phyloP scores from a whole-genome alignment of 2,113 vertebrate genomes.

The Rhombomys opimus region DNA sequence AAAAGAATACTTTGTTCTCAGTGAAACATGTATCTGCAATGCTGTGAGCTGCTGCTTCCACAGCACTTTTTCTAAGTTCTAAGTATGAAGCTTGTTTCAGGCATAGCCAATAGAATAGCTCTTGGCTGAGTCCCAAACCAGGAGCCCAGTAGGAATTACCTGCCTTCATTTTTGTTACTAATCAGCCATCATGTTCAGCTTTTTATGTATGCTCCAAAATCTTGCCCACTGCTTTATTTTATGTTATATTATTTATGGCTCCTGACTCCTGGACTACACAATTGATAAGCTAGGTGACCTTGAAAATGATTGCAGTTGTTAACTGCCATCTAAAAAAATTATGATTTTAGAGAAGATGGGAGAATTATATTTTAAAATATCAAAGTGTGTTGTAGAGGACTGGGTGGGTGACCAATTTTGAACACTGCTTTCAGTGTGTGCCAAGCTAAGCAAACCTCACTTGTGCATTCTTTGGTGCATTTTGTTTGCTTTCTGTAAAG shows the following conservation, averaged over 20 bases:
- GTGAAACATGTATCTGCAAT: neutral
- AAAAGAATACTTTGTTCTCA: neutral
- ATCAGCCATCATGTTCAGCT: too few species aligned
- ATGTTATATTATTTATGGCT: neutral
- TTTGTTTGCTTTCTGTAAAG: conserved; percentile 32
- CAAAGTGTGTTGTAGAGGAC: neutral
- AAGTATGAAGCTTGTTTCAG: conserved; percentile 1
- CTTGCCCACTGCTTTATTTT: neutral
- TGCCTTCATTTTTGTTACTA: neutral
- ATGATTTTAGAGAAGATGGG: neutral
- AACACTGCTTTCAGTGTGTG: neutral
- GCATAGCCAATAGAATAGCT: neutral
- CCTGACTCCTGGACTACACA: neutral
- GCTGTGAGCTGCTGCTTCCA: neutral
- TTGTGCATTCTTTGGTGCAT: neutral
- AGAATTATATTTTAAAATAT: neutral
- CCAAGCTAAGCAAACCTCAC: neutral
- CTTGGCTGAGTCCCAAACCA: neutral
- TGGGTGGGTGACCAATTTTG: neutral
- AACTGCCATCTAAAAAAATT: neutral
- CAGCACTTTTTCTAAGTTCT: neutral
- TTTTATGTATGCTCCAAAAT: neutral
- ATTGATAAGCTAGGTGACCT: neutral
- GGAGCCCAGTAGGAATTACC: fast-evolving
- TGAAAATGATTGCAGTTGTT: neutral